These are phyloP conservation scores for Caenorhabditis zanzibari DNA, from an alignment of 2,888 invertebrate genomes.

Conservation along the genomic window DNA sequence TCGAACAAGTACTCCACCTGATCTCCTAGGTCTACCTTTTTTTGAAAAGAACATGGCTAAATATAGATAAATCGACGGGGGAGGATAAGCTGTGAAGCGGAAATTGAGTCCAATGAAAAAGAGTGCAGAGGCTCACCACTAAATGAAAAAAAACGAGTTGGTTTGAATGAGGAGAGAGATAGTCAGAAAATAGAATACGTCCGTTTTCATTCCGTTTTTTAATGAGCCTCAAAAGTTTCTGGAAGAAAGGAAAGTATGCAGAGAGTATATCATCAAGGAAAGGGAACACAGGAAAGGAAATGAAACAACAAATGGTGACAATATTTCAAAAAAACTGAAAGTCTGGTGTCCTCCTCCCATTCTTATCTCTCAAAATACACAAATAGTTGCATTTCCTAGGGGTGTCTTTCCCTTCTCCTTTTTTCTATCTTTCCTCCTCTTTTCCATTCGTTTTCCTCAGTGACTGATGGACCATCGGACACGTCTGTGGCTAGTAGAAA, in stretches of 20 bases:
- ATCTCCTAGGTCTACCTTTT: not conserved
- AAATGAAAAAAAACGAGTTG: slow-evolving; percentile 20
- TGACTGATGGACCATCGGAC: slow-evolving; percentile 58
- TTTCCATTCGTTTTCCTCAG: slow-evolving; percentile 22
- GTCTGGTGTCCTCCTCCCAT: slow-evolving; percentile 10
- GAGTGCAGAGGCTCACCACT: slow-evolving; percentile 8
- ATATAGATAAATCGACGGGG: slow-evolving; percentile 21
- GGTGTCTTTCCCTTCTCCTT: not conserved
- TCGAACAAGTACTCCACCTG: not conserved
- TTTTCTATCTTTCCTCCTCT: slow-evolving; percentile 4
- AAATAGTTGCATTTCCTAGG: slow-evolving; percentile 51
- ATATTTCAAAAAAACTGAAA: slow-evolving; percentile 34
- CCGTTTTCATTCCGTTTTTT: slow-evolving; percentile 5
- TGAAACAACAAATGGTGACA: slow-evolving; percentile 31
- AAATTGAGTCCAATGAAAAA: slow-evolving; percentile 38
- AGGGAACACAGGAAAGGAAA: slow-evolving; percentile 7
- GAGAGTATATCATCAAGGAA: slow-evolving; percentile 10
- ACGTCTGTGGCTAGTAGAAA: slow-evolving; percentile 44
- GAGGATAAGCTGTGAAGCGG: slow-evolving; percentile 32
- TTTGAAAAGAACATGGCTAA: slow-evolving; percentile 8
- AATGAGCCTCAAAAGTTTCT: not conserved
- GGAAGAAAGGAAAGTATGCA: not conserved
- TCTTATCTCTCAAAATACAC: slow-evolving; percentile 37
- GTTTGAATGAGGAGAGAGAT: not conserved
- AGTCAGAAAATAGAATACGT: not conserved